Conservation (phyloP, 1,140 invertebrate genomes). For the Leptestheria dahalacensis region DNA sequence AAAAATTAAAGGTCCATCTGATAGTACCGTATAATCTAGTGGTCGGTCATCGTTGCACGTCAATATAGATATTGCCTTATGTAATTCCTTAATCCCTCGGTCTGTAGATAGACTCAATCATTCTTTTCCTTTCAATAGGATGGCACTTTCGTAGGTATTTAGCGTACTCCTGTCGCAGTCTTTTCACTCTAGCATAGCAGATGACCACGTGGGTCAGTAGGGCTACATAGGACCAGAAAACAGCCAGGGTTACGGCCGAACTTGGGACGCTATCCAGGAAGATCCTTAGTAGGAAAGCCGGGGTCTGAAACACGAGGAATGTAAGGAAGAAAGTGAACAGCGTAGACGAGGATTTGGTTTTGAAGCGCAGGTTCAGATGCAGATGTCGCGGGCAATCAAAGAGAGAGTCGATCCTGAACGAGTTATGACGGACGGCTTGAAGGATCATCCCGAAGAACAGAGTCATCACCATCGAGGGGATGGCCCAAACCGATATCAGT, state of each 20-base stretch:
- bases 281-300: neutral
- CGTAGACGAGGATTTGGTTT: neutral
- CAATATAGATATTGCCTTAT: no score
- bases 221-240: neutral
- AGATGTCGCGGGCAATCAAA: neutral
- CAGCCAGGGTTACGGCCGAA: neutral
- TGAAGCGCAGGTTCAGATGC: neutral
- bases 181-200: neutral
- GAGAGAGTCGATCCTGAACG: neutral
- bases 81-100: no score
- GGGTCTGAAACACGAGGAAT: neutral
- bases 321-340: neutral
- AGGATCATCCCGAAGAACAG: neutral
- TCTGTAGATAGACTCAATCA: no score
- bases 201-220: neutral
- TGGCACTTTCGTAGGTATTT: no score
- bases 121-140: no score
- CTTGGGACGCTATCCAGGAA: neutral
- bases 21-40: no score
- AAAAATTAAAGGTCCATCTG: no score
- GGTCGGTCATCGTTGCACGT: no score
- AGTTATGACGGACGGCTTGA: neutral
- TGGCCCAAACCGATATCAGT: neutral
- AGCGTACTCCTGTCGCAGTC: neutral
- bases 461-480: neutral